Percentiles rank a stretch among this genome's conserved stretches.
These are phyloP conservation scores for Ectemnius lituratus DNA, from an alignment of 2,888 invertebrate species.

Conservation along the genomic window DNA sequence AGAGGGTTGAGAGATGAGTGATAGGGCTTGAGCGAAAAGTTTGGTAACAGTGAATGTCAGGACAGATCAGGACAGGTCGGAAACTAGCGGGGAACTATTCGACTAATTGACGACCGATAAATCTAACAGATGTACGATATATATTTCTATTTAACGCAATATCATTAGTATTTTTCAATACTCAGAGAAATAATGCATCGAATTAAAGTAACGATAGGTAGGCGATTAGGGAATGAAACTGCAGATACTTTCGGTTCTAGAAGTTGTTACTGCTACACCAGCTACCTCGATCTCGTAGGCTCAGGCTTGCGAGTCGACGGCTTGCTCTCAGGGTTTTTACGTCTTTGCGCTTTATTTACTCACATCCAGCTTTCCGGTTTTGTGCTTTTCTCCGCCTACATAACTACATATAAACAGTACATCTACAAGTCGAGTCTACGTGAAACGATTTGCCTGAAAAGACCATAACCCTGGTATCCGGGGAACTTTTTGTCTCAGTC, in stretches of 20 bases:
- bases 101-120: slow-evolving; percentile 65
- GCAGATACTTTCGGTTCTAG: slow-evolving; percentile 63
- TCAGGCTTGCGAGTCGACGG: slow-evolving; percentile 40
- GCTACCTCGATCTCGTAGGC: slow-evolving; percentile 46
- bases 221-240: slow-evolving; percentile 63
- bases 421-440: no score
- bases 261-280: slow-evolving; percentile 56
- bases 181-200: slow-evolving; percentile 65
- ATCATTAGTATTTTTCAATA: slow-evolving; percentile 74
- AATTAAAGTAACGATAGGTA: slow-evolving; percentile 69
- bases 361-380: slow-evolving; percentile 18
- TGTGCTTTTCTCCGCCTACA: slow-evolving; percentile 27
- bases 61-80: slow-evolving; percentile 9
- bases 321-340: slow-evolving; percentile 73
- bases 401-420: not conserved
- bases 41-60: slow-evolving; percentile 16
- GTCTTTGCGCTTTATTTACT: slow-evolving; percentile 52
- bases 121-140: slow-evolving; percentile 59
- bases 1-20: slow-evolving; percentile 15
- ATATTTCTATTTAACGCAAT: slow-evolving; percentile 73
- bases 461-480: no score
- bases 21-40: not conserved
- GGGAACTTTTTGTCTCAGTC: no score
- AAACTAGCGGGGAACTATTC: slow-evolving; percentile 50
- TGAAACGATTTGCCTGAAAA: no score